A percentile compares a stretch with the other conserved stretches of the same genome.
Evolutionary conservation across 2,113 vertebrate species (phyloP).

Genomic region (Scartelaos histophorus): DNA sequence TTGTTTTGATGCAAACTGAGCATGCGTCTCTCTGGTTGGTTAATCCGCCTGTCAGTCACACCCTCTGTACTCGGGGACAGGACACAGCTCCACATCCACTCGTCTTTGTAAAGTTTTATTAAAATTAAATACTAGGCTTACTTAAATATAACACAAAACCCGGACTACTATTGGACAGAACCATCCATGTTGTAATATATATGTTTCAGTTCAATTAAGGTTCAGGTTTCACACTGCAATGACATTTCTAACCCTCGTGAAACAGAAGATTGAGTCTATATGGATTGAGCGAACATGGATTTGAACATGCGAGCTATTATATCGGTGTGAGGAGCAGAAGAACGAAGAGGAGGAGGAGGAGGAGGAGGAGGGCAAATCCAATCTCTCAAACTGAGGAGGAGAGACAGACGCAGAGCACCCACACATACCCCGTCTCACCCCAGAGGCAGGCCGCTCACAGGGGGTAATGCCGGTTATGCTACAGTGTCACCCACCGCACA

Average conservation of each 20-base stretch:
- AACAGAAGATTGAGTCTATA: background rate
- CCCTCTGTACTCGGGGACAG: no score
- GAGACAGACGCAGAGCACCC: background rate
- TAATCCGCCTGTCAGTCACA: no score
- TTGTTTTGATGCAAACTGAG: no score
- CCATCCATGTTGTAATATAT: background rate
- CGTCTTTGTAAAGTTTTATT: no score
- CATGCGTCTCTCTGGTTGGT: no score
- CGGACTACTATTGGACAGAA: background rate
- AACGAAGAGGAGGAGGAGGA: background rate
- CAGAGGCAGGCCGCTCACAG: background rate
- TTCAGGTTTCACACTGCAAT: background rate
- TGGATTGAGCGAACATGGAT: constrained; percentile 6
- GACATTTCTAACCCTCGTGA: background rate
- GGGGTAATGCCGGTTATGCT: background rate
- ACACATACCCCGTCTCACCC: background rate
- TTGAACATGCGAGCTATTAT: background rate
- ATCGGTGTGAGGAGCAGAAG: background rate
- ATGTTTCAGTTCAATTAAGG: background rate
- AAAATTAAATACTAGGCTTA: no score
- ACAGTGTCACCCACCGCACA: background rate
- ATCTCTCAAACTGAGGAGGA: constrained; percentile 7
- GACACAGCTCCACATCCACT: no score
- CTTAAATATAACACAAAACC: background rate
- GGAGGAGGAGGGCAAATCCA: background rate